These are phyloP conservation scores for Acheta domesticus DNA, from an alignment of 2,888 invertebrate genomes.

Conservation along the genomic window DNA sequence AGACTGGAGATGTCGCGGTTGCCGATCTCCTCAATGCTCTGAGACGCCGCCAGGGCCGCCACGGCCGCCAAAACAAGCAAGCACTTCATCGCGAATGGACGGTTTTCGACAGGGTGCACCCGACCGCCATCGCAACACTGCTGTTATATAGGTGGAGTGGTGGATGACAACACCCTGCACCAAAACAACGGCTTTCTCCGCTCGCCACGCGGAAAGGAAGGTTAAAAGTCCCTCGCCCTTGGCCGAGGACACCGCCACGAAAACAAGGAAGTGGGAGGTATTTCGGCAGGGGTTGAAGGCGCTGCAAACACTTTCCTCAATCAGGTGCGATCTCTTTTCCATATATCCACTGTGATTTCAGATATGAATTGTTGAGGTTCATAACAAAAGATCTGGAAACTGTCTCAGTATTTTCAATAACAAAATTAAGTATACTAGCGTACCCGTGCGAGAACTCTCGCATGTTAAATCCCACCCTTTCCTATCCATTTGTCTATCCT, in stretches of 20 bases:
- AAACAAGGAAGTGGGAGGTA: not conserved
- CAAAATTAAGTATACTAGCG: too few relatives aligned
- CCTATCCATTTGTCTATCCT: too few relatives aligned
- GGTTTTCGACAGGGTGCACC: not conserved
- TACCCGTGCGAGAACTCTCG: too few relatives aligned
- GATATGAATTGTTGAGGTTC: too few relatives aligned
- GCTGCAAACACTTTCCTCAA: constrained; percentile 37
- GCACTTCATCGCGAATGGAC: too few relatives aligned
- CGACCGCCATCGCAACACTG: not conserved
- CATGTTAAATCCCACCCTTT: too few relatives aligned
- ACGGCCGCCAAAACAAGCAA: not conserved
- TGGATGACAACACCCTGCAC: not conserved
- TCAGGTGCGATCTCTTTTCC: too few relatives aligned
- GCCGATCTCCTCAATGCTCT: not conserved
- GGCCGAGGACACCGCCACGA: not conserved
- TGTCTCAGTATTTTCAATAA: too few relatives aligned
- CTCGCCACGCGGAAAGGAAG: not conserved
- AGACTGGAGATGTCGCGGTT: constrained; percentile 24
- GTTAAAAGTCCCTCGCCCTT: too few relatives aligned
- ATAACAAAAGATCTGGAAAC: too few relatives aligned
- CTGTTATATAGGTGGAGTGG: not conserved
- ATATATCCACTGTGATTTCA: too few relatives aligned
- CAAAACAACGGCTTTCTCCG: not conserved
- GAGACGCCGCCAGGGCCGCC: not conserved
- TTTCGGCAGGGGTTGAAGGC: constrained; percentile 53